phyloP scores from a whole-genome alignment of 2,888 invertebrate genomes.

The Tenodera sinensis region DNA sequence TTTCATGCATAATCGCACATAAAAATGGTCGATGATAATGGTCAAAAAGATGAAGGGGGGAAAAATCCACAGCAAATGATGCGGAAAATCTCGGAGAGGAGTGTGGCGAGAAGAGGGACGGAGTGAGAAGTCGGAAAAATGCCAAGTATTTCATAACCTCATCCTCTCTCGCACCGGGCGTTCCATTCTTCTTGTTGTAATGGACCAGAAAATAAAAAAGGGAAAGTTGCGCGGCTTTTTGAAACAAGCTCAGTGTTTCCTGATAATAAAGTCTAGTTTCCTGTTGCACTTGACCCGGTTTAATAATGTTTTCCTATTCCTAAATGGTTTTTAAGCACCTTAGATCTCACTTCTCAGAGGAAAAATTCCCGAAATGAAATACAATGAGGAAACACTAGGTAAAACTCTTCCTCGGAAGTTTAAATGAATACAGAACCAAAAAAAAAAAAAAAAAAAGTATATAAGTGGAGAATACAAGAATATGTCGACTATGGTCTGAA shows the following conservation, averaged over 20 bases:
- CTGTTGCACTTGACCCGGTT: not conserved
- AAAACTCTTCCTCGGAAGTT: not conserved
- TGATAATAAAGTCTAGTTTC: not conserved
- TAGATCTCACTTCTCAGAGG: not conserved
- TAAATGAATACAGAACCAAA: not conserved
- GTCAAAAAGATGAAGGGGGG: not conserved
- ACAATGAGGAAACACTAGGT: not conserved
- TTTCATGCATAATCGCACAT: slow-evolving; percentile 8
- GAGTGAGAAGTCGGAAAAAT: not conserved
- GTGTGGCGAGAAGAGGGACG: not conserved
- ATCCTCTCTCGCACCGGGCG: not conserved
- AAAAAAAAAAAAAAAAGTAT: not conserved
- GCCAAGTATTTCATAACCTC: not conserved
- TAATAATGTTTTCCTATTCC: not conserved
- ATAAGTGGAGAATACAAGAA: not conserved
- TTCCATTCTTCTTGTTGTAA: not conserved
- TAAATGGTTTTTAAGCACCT: not conserved
- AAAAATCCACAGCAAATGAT: not conserved
- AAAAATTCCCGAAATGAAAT: not conserved
- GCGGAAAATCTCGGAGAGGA: not conserved
- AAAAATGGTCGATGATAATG: not conserved
- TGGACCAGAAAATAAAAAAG: not conserved
- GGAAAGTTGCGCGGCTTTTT: not conserved
- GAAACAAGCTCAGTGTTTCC: not conserved
- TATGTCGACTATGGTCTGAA: no score